A percentile compares a stretch with the other conserved stretches of the same genome.
These are phyloP conservation scores for Nesoenas mayeri DNA, from an alignment of 2,113 vertebrate species.

Conservation along the genomic window DNA sequence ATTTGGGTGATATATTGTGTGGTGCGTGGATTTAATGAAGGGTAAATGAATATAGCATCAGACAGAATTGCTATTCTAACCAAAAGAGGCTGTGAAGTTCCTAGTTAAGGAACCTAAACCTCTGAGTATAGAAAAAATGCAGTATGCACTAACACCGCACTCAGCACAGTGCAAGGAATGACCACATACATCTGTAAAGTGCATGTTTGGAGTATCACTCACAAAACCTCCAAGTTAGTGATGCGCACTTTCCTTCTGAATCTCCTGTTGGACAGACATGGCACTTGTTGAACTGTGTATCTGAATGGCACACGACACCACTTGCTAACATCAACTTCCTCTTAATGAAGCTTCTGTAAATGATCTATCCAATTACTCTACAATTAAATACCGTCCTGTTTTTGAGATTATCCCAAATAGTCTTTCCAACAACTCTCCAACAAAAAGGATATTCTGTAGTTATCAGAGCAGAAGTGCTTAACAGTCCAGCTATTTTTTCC, in stretches of 20 bases:
- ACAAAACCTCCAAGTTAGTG: background rate
- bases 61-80: background rate
- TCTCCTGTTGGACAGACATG: background rate
- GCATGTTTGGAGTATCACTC: background rate
- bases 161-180: background rate
- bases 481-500: background rate
- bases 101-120: background rate
- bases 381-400: background rate
- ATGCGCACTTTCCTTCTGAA: background rate
- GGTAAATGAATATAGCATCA: background rate
- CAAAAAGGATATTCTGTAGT: background rate
- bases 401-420: background rate
- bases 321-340: background rate
- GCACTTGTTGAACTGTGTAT: background rate
- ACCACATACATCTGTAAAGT: background rate
- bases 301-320: background rate
- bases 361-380: background rate
- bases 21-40: background rate
- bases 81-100: background rate
- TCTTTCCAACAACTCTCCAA: background rate
- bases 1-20: background rate
- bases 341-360: background rate
- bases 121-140: background rate
- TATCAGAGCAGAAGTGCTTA: background rate
- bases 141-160: background rate